Evolutionary conservation across 2,797 vertebrate species (phyloP).

Genomic region (Cynodonichthys magdalenae): DNA sequence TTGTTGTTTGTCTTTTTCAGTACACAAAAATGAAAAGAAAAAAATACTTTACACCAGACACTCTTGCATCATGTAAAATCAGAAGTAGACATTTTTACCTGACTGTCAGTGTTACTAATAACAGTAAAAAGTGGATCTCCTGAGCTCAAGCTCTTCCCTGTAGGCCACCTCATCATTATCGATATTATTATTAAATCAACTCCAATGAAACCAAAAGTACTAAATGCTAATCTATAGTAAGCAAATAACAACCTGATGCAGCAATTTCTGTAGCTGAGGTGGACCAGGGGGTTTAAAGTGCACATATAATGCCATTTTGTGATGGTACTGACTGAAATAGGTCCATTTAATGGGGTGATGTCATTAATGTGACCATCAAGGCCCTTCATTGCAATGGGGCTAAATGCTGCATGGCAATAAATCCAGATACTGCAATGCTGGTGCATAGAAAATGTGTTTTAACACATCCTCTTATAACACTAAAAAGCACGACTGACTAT

Average conservation of each 20-base stretch:
- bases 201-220: not conserved
- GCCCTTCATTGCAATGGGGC: not conserved
- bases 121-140: not conserved
- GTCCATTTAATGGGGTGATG: not conserved
- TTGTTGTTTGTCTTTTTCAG: not conserved
- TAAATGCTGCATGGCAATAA: too few species aligned
- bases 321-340: not conserved
- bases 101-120: not conserved
- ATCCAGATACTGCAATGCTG: too few species aligned
- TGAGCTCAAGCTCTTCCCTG: not conserved
- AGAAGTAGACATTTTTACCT: not conserved
- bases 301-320: not conserved
- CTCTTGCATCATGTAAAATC: not conserved
- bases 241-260: not conserved
- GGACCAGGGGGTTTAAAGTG: not conserved
- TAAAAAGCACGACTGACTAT: too few species aligned
- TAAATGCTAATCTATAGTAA: slow-evolving; percentile 7
- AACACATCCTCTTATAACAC: too few species aligned
- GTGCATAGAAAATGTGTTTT: too few species aligned
- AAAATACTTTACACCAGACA: too few species aligned
- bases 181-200: slow-evolving; percentile 3
- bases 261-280: not conserved
- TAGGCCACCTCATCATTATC: not conserved
- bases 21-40: not conserved
- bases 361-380: not conserved